phyloP scores from a whole-genome alignment of 2,797 vertebrate species.

The Oryzias sinensis region DNA sequence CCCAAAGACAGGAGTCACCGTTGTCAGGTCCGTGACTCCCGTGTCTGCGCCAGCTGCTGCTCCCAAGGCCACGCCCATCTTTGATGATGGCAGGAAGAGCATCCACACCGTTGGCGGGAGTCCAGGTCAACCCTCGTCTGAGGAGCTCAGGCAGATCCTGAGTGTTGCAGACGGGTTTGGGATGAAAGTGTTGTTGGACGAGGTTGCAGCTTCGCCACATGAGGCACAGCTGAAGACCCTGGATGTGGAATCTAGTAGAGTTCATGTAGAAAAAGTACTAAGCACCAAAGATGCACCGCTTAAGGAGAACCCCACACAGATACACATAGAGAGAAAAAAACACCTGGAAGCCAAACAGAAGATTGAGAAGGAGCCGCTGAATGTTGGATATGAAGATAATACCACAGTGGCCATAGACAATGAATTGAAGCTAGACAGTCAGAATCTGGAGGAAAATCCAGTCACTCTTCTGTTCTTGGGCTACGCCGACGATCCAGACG shows the following conservation, averaged over 20 bases:
- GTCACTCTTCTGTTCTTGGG: conserved; percentile 74
- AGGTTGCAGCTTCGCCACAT: conserved; percentile 33
- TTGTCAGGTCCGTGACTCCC: conserved; percentile 66
- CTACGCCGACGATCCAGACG: conserved; percentile 54
- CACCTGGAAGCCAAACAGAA: background rate
- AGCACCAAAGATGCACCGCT: conserved; percentile 1
- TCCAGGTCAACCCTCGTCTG: conserved; percentile 44
- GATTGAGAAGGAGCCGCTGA: conserved; percentile 9
- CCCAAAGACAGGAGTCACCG: conserved; percentile 64
- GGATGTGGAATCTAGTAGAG: conserved; percentile 1
- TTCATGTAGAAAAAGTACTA: conserved; percentile 4
- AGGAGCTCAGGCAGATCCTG: conserved; percentile 71
- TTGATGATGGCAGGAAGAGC: conserved; percentile 71
- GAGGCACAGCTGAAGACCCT: conserved; percentile 8
- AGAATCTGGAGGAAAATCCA: conserved; percentile 46
- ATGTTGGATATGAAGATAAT: conserved; percentile 8
- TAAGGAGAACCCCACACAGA: conserved; percentile 2
- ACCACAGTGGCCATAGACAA: conserved; percentile 16
- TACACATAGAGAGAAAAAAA: background rate
- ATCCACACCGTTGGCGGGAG: conserved; percentile 50
- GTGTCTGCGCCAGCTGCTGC: conserved; percentile 32
- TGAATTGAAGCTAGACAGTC: conserved; percentile 7
- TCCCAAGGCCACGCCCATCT: conserved; percentile 33
- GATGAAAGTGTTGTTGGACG: conserved; percentile 59
- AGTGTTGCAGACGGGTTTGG: conserved; percentile 60